Evolutionary conservation across 2,888 invertebrate genomes (phyloP).

Genomic region (Dinocampus coccinellae): DNA sequence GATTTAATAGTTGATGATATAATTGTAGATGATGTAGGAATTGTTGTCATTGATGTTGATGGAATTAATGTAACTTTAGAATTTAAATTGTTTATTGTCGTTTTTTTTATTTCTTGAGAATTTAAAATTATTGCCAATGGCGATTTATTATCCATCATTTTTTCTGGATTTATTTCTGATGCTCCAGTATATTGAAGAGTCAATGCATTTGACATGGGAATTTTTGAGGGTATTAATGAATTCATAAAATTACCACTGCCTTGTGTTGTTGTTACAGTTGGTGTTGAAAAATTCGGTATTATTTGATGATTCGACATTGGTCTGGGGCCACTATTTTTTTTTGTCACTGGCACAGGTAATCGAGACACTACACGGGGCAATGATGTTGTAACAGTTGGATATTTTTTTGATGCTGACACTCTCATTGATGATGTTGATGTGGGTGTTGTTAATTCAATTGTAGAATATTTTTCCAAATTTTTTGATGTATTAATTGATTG

Average conservation of each 20-base stretch:
- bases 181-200: neutral
- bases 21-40: conserved; percentile 66
- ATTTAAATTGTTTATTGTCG: neutral
- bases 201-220: neutral
- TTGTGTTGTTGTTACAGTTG: neutral
- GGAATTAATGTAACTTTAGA: conserved; percentile 3
- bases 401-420: neutral
- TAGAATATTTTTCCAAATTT: neutral
- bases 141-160: neutral
- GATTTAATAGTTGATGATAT: conserved; percentile 70
- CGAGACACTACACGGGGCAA: neutral
- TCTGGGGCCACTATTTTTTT: neutral
- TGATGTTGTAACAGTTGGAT: neutral
- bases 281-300: neutral
- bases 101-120: neutral
- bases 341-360: neutral
- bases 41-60: conserved; percentile 32
- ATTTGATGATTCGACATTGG: neutral
- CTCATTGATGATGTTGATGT: neutral
- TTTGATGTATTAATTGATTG: conserved; percentile 30
- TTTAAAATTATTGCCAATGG: conserved; percentile 11
- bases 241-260: neutral
- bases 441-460: neutral
- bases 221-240: neutral
- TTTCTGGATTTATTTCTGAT: neutral